These are phyloP conservation scores for Siderastrea siderea DNA, from an alignment of 92 coral and sea anemone genomes.

Conservation along the genomic window DNA sequence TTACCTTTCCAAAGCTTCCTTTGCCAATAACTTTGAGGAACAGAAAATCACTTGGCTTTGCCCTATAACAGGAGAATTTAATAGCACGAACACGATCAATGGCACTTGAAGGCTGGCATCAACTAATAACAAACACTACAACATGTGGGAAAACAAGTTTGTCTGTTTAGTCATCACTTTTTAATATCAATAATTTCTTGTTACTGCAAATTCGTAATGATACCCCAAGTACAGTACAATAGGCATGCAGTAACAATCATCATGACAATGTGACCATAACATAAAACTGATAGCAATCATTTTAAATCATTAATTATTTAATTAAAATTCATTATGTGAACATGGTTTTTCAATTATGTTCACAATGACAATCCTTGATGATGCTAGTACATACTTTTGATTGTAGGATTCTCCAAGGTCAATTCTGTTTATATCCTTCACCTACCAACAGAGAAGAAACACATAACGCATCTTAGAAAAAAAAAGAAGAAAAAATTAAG, in stretches of 20 bases:
- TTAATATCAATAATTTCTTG: too few species aligned
- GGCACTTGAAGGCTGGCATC: too few species aligned
- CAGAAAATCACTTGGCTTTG: slow-evolving; percentile 96
- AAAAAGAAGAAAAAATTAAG: neutral
- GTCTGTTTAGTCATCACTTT: too few species aligned
- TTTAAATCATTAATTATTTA: too few species aligned
- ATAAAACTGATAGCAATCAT: too few species aligned
- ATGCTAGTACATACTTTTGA: slow-evolving; percentile 82
- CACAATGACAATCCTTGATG: neutral
- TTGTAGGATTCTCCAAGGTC: slow-evolving; percentile 97
- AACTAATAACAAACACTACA: too few species aligned
- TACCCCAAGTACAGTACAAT: too few species aligned
- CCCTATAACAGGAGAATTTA: slow-evolving; percentile 57
- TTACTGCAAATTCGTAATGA: too few species aligned
- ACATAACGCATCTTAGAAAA: neutral
- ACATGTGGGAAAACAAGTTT: too few species aligned
- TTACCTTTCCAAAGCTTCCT: slow-evolving; percentile 99
- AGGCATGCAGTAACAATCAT: too few species aligned
- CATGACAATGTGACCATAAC: too few species aligned
- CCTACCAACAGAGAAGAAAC: slow-evolving; percentile 43
- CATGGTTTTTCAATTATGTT: neutral
- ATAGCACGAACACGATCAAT: neutral
- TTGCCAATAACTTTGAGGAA: slow-evolving; percentile 99
- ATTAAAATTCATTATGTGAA: too few species aligned
- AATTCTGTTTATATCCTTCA: slow-evolving; percentile 90